A percentile compares a stretch with the other conserved stretches of the same genome.
Evolutionary conservation across 2,797 vertebrate species (phyloP).

Genomic region (Dipus sagitta): DNA sequence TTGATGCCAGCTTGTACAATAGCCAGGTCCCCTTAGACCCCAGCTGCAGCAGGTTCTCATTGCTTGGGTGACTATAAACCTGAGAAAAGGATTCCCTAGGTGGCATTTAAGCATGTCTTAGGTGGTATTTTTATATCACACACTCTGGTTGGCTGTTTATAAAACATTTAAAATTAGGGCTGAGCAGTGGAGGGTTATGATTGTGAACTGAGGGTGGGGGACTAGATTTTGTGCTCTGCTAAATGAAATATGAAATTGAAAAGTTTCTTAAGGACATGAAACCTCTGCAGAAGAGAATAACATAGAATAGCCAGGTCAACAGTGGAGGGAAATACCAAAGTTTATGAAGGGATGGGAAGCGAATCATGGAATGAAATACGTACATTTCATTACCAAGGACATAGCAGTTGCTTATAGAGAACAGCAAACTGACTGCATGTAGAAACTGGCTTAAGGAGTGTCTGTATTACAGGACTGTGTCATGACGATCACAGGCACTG

Average conservation of each 20-base stretch:
- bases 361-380: background rate
- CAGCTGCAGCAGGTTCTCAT: background rate
- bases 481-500: background rate
- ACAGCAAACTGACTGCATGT: background rate
- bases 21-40: background rate
- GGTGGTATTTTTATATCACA: background rate
- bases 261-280: conserved; percentile 44
- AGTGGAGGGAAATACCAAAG: background rate
- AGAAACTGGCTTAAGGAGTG: background rate
- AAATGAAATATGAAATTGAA: conserved; percentile 71
- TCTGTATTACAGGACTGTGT: background rate
- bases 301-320: background rate
- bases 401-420: background rate
- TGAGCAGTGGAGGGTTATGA: background rate
- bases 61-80: no score
- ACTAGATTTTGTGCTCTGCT: conserved; percentile 39
- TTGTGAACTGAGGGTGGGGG: background rate
- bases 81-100: background rate
- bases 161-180: conserved; percentile 12
- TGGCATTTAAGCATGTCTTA: background rate
- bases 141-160: background rate
- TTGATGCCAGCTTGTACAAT: background rate
- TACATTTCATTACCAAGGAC: background rate
- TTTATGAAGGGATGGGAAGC: background rate
- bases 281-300: background rate